Evolutionary conservation across 2,113 vertebrate species (phyloP), one percentile per base, ranked within the genome.

Genomic region (Anhinga rufa): DNA sequence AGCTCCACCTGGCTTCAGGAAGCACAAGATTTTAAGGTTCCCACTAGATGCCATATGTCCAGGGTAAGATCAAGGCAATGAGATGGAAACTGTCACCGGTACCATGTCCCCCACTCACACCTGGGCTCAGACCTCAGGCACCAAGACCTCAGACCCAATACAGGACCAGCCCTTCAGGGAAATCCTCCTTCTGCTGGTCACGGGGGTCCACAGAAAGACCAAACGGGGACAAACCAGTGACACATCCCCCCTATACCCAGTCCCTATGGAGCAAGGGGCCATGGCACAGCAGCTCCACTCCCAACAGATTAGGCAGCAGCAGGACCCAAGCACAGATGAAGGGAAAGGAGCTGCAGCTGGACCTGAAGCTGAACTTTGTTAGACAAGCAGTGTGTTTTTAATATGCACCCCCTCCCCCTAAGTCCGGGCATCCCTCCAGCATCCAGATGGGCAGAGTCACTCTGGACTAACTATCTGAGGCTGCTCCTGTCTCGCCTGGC

Each of bases 41-140:
- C 29, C 1, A 0, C 40, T 55, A 57, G 31, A 34, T 36, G 58
- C 20, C 51, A 52, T 34, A 19, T 0, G 1, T 29, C 18, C 3
- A 46, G 44, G 36, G 18, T 29, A 76, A 64, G 79, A 85, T 15
- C 32, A 77, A 64, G 40, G 49, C 54, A 61, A 52, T 0, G 2
- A 65, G 64, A 44, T 25, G 34, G 62, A 52, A 84, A 81, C 1
- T 0, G 14, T 38, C 76, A 24, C 44, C 31, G 12, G 1, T 10
- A 15, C 14, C 26, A 14, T 2, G 1, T 26, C 14, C 40, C 9
- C 36, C 6, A 7, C 46, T 28, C n/a, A 22, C 0, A 0, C 28
- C 49, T 26, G 40, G 42, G 31, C 38, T 79, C 62, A 81, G 36
- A 16, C 31, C 17, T 51, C 64, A 70, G 48, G 49, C 42, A 70